These are phyloP conservation scores for Macropus fuliginosus DNA, from an alignment of 2,797 vertebrate genomes.

Conservation along the genomic window DNA sequence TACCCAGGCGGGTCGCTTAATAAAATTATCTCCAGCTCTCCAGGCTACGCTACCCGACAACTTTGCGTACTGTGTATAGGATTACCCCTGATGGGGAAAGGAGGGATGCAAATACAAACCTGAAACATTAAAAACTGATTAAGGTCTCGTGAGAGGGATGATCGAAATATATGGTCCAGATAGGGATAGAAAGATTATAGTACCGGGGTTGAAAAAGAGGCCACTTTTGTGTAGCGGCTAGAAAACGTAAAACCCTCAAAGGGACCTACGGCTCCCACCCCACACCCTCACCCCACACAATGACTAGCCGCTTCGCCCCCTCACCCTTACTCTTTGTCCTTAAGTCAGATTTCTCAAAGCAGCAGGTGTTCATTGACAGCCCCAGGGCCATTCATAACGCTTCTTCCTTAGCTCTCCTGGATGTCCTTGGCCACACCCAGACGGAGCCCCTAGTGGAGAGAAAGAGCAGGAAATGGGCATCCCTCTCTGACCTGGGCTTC, in stretches of 20 bases:
- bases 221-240: not conserved
- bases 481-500: not conserved
- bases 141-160: not conserved
- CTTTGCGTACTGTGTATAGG: not conserved
- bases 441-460: not conserved
- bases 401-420: not conserved
- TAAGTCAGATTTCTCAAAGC: not conserved
- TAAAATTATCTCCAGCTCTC: not conserved
- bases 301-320: not conserved
- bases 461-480: not conserved
- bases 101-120: not conserved
- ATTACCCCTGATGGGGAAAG: not conserved
- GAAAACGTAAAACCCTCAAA: not conserved
- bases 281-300: fast-evolving
- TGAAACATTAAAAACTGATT: not conserved
- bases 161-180: not conserved
- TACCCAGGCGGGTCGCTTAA: not conserved
- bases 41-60: not conserved
- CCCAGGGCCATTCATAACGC: not conserved
- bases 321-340: not conserved
- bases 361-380: not conserved
- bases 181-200: not conserved
- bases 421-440: not conserved
- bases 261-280: not conserved
- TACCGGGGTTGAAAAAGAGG: not conserved